A percentile compares a stretch with the other conserved stretches of the same genome.
Conservation (phyloP, 2,888 invertebrate species). For the Spisula solida region DNA sequence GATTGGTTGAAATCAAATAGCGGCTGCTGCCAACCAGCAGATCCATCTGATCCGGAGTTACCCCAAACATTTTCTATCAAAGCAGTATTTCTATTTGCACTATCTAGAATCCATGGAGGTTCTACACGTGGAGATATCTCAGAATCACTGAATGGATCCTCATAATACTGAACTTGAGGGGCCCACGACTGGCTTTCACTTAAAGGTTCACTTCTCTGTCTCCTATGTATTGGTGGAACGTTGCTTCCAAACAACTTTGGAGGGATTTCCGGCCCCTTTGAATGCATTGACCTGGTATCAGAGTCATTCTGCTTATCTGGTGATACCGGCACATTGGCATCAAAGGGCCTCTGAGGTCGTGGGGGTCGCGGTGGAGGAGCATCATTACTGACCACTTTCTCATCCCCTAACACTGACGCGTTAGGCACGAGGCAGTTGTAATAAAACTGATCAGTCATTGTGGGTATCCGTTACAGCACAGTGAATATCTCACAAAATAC, state of each 20-base stretch:
- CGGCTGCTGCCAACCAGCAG: conserved; percentile 3
- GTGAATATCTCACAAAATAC: conserved; percentile 14
- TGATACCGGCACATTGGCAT: background rate
- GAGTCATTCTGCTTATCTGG: background rate
- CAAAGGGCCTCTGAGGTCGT: conserved; percentile 29
- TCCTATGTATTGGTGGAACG: conserved; percentile 5
- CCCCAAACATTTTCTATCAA: background rate
- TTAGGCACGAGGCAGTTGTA: conserved; percentile 65
- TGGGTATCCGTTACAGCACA: background rate
- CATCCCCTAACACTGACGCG: conserved; percentile 35
- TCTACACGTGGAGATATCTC: background rate
- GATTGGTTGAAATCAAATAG: background rate
- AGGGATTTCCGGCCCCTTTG: conserved; percentile 39
- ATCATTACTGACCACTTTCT: background rate
- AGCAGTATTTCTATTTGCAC: background rate
- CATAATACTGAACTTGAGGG: background rate
- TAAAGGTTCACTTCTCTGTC: conserved; percentile 30
- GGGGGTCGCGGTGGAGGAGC: conserved; percentile 55
- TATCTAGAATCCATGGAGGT: conserved; percentile 9
- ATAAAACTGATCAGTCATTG: conserved; percentile 62
- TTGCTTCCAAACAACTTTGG: conserved; percentile 6
- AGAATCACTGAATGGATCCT: conserved; percentile 20
- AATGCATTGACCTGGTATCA: background rate
- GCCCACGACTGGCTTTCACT: background rate
- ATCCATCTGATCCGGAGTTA: background rate